Percentiles rank a stretch among this genome's conserved stretches.
These are phyloP conservation scores for Labrus mixtus DNA, from an alignment of 2,113 vertebrate species.

Conservation along the genomic window DNA sequence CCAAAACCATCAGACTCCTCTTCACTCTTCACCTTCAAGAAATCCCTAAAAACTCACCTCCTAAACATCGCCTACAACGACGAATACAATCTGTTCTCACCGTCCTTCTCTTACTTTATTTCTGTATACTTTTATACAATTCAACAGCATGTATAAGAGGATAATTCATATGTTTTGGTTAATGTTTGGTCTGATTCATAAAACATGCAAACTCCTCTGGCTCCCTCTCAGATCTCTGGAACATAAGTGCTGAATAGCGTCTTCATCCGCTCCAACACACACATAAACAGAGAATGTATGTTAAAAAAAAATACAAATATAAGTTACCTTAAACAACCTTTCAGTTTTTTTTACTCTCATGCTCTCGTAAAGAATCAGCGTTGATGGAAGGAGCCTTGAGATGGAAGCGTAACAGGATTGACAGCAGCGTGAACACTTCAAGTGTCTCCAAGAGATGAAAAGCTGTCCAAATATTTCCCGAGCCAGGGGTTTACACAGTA, in stretches of 20 bases:
- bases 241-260: neutral
- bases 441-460: conserved; percentile 47
- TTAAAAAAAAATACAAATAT: neutral
- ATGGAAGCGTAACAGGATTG: conserved; percentile 1
- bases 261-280: neutral
- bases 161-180: neutral
- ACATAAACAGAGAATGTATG: neutral
- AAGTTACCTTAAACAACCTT: conserved; percentile 7
- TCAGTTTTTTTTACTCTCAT: conserved; percentile 13
- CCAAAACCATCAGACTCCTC: no score
- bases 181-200: neutral
- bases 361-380: conserved; percentile 2
- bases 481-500: conserved; percentile 49
- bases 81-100: no score
- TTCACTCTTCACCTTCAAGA: no score
- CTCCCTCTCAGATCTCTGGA: no score
- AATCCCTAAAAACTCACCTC: no score
- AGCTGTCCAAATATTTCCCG: conserved; percentile 53
- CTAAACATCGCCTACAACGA: no score
- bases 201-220: no score
- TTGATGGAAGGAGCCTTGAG: neutral
- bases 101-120: no score
- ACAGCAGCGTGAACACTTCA: conserved; percentile 15
- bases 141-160: no score
- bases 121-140: no score